Conservation (phyloP, 1,140 invertebrate species). For the Brachionus koreanus region DNA sequence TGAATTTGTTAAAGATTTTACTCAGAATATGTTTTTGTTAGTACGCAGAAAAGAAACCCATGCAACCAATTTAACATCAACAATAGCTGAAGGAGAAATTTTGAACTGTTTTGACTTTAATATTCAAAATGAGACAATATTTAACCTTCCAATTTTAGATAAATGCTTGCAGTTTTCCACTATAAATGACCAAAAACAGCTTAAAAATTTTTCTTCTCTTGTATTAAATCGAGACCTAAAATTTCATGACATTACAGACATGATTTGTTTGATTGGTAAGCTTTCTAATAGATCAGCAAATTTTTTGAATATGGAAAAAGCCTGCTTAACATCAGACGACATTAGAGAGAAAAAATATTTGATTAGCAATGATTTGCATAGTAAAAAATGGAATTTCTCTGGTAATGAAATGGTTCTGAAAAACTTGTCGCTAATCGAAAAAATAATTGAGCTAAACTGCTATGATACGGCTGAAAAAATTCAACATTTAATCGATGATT, state of each 20-base stretch:
- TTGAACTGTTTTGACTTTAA: neutral
- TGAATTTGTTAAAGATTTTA: neutral
- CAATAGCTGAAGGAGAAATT: neutral
- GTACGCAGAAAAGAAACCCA: neutral
- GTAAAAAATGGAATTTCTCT: neutral
- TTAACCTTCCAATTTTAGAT: slow-evolving; percentile 5
- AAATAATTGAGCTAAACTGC: neutral
- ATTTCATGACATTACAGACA: neutral
- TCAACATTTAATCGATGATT: slow-evolving; percentile 7
- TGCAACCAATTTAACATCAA: neutral
- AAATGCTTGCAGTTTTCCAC: neutral
- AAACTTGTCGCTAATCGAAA: neutral
- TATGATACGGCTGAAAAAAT: neutral
- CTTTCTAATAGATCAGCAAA: neutral
- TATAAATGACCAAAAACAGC: neutral
- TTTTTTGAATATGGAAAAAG: neutral
- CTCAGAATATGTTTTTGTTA: neutral
- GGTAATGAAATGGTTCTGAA: neutral
- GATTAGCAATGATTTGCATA: neutral
- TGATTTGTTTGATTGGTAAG: neutral
- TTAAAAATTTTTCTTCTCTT: neutral
- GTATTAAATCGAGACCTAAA: too few species aligned
- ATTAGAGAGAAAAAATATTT: neutral
- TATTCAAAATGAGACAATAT: neutral
- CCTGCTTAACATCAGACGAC: neutral